Percentiles rank a stretch among this genome's conserved stretches.
Conservation (phyloP, 2,888 invertebrate genomes). For the Megamerina dolium region DNA sequence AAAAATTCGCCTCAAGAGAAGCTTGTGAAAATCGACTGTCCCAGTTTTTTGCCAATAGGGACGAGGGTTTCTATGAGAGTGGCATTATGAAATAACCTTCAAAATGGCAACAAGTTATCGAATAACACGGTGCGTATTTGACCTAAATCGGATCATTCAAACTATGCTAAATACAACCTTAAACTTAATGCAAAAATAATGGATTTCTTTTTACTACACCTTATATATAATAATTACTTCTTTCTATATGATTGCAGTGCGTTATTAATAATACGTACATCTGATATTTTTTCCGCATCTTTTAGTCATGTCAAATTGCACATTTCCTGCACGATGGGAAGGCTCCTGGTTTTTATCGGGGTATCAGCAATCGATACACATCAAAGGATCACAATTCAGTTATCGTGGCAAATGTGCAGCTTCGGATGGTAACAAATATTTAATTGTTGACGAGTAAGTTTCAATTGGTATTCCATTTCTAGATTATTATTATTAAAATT, state of each 20-base stretch:
- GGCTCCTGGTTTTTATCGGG: constrained; percentile 90
- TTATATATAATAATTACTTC: background rate
- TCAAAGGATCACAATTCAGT: constrained; percentile 74
- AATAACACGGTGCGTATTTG: no score
- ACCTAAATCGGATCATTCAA: no score
- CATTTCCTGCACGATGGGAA: constrained; percentile 78
- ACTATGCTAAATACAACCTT: no score
- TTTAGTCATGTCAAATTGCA: constrained; percentile 59
- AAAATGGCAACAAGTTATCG: no score
- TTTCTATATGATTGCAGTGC: constrained; percentile 2
- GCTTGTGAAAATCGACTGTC: no score
- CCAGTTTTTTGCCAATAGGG: no score
- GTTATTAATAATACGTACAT: constrained; percentile 1
- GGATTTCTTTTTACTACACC: background rate
- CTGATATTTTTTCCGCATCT: constrained; percentile 8
- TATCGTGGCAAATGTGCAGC: constrained; percentile 80
- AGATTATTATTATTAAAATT: no score
- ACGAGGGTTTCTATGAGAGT: no score
- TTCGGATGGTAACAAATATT: constrained; percentile 81
- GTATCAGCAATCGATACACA: constrained; percentile 76
- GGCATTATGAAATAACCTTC: no score
- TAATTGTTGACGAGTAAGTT: constrained; percentile 84
- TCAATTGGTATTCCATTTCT: constrained; percentile 14
- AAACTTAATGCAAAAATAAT: constrained; percentile 13
- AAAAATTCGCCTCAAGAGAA: no score